phyloP scores from a whole-genome alignment of 1,140 invertebrate species.

The Pseudobourletiella spinata region DNA sequence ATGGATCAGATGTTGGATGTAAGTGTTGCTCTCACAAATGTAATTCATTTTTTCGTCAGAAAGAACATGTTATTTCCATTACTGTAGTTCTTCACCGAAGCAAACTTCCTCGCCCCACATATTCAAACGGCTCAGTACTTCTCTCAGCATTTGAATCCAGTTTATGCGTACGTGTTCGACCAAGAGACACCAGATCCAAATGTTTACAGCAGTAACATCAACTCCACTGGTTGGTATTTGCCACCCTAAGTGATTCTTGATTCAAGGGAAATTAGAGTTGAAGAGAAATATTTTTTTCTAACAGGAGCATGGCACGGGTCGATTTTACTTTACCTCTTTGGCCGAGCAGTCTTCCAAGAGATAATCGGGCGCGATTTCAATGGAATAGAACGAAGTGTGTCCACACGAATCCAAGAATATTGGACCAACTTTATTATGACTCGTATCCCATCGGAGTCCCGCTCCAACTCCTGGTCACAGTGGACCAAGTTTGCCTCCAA shows the following conservation, averaged over 20 bases:
- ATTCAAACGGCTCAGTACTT: constrained; percentile 37
- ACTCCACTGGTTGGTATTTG: constrained; percentile 30
- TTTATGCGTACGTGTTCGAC: constrained; percentile 37
- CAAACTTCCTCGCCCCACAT: constrained; percentile 39
- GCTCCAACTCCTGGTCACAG: constrained; percentile 21
- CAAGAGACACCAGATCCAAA: constrained; percentile 35
- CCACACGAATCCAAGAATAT: constrained; percentile 26
- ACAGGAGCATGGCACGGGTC: constrained; percentile 52
- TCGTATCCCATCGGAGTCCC: constrained; percentile 15
- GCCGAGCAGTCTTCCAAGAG: constrained; percentile 48
- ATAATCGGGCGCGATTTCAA: constrained; percentile 32
- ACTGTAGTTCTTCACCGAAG: constrained; percentile 41
- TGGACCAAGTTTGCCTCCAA: constrained; percentile 23
- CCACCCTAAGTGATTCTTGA: neutral
- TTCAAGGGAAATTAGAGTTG: neutral
- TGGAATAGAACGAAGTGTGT: constrained; percentile 27
- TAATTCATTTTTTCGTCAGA: too few relatives aligned
- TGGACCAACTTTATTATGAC: constrained; percentile 26
- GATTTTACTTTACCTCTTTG: constrained; percentile 55
- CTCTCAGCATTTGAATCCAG: constrained; percentile 30
- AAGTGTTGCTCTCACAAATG: constrained; percentile 6
- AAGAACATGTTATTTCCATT: constrained; percentile 2
- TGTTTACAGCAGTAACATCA: constrained; percentile 41
- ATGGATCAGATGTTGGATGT: constrained; percentile 37
- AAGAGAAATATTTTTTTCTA: neutral